Base-by-base conservation (phyloP, 64 coral and sea anemone species). In the Montipora sp. region DNA sequence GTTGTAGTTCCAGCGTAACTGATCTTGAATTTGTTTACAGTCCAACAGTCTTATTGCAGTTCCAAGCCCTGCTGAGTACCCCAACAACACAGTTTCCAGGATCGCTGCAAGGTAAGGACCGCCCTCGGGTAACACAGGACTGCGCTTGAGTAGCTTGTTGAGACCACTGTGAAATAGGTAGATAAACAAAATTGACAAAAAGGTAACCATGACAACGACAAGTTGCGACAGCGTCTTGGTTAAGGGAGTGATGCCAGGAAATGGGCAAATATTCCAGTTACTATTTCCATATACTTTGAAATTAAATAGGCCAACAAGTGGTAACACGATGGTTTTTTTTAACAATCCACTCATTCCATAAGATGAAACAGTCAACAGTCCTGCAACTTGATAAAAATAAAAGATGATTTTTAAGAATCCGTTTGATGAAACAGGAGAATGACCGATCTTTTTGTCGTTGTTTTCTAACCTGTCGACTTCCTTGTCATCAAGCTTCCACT, bases 331-430 rank as follows among this genome's bases (percentile, higher is more conserved):
- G 3, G 21, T 23, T 49, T 85, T 18, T 53, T 19, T 65, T 23
- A 93, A 51, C 12, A 93, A 18, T 0, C 53, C 8, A n/a, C 16
- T 45, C 7, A 61, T 48, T 23, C 66, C 49, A 7, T 88, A 77
- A 7, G 59, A 72, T 14, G 73, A 73, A 43, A 79, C 47, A 3
- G 77, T 47, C 21, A 93, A 59, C 7, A 93, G 47, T 19, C 57
- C 60, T 6, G 83, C 92, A 6, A 93, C n/a, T 21, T 93, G 92
- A 73, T 93, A 93, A 70, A 93, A 93, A 50, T 93, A 93, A 57
- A 93, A 93, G 0, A 93, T 36, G 49, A 88, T 88, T 77, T 93
- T 93, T 15, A 88, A 51, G 48, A 68, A 93, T 59, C 83, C 84
- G 19, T 78, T 2, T 3, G 75, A 78, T 13, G 44, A 48, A 15